phyloP scores from a whole-genome alignment of 2,113 vertebrate genomes.

The Procapra przewalskii region DNA sequence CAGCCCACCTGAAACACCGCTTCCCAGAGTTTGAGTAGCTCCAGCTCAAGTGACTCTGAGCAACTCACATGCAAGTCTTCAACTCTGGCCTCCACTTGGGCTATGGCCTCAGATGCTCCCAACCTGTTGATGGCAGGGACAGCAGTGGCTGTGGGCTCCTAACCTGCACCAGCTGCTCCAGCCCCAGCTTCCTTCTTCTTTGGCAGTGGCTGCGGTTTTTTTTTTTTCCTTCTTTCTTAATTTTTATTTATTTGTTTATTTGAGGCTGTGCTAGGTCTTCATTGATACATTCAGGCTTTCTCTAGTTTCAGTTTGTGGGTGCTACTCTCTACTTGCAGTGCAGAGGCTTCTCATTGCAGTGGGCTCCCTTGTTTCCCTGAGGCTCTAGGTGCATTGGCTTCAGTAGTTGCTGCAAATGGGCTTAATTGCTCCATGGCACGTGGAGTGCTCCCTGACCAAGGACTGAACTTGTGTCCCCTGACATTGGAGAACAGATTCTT shows the following conservation, averaged over 20 bases:
- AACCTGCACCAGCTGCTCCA: background rate
- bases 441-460: background rate
- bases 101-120: background rate
- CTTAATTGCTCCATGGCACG: background rate
- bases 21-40: background rate
- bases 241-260: background rate
- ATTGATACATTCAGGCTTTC: rapidly evolving
- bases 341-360: background rate
- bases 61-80: background rate
- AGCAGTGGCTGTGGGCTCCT: background rate
- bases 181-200: background rate
- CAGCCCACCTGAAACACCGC: rapidly evolving
- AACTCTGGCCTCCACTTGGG: background rate
- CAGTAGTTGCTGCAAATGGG: background rate
- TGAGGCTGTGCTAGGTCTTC: background rate
- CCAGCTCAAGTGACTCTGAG: background rate
- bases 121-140: background rate
- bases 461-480: background rate
- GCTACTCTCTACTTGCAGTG: background rate
- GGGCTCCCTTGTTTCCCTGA: background rate
- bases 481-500: background rate
- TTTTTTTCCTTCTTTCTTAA: background rate
- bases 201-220: background rate
- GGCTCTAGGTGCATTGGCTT: background rate
- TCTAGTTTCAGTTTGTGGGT: background rate